phyloP scores from a whole-genome alignment of 2,888 invertebrate species.

The Diachrysia chrysitis region DNA sequence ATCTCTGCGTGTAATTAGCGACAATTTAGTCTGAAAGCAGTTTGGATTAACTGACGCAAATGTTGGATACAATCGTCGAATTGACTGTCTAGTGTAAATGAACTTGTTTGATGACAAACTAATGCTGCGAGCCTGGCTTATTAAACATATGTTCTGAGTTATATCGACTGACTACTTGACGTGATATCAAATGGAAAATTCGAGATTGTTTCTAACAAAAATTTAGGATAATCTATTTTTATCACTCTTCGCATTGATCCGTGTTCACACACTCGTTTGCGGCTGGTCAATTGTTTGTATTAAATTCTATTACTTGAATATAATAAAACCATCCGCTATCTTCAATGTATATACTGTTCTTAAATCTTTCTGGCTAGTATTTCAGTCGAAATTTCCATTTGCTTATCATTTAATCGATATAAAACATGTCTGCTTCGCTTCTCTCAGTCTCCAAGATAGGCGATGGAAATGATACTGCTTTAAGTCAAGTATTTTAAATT shows the following conservation, averaged over 20 bases:
- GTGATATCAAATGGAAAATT: conserved; percentile 39
- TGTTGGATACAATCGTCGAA: conserved; percentile 16
- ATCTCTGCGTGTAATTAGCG: conserved; percentile 33
- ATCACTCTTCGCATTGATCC: not conserved
- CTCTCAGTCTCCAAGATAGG: conserved; percentile 30
- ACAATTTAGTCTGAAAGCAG: conserved; percentile 56
- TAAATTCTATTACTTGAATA: not conserved
- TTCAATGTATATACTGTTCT: conserved; percentile 42
- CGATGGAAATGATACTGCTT: conserved; percentile 27
- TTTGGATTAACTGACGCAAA: conserved; percentile 18
- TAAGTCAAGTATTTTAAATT: conserved; percentile 14
- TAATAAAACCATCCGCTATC: not conserved
- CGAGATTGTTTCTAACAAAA: conserved; percentile 15
- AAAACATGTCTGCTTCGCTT: not conserved
- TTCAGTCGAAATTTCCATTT: conserved; percentile 34
- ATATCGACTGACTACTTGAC: conserved; percentile 6
- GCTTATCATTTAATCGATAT: conserved; percentile 5
- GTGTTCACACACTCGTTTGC: conserved; percentile 5
- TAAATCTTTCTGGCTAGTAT: conserved; percentile 15
- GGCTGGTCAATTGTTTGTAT: conserved; percentile 12
- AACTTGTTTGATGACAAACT: conserved; percentile 17
- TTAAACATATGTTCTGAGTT: conserved; percentile 8
- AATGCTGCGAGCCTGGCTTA: conserved; percentile 25
- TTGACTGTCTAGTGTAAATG: conserved; percentile 21
- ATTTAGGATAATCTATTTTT: conserved; percentile 10